Base-by-base conservation (phyloP, 2,888 invertebrate genomes). In the Hypomecis punctinalis region DNA sequence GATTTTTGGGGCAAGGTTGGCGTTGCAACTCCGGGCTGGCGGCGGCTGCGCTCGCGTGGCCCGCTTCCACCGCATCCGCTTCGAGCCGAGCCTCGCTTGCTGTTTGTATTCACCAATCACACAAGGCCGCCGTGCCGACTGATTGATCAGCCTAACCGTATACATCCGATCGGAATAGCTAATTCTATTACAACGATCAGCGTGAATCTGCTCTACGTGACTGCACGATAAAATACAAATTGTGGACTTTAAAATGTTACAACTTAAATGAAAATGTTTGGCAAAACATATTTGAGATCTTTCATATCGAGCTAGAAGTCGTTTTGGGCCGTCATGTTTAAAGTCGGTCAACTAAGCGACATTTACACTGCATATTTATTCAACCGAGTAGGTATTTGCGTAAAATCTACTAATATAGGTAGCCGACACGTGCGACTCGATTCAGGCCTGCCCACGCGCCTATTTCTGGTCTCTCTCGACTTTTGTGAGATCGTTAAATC, bases 1-100 rank as follows among this genome's bases (percentile, higher is more conserved):
- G 86, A 87, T 83, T 91, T 90, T 90, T 84, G 88, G 91, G 84
- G 87, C 92, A 92, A 93, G 92, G 92, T 90, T 90, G 85, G 74
- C 71, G 74, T 84, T 87, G 88, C 88, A 85, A 79, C 47, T 61
- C 76, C 74, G 63, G 63, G 61, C 75, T 68, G 66, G 69, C 61
- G 51, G 55, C 11, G 76, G 51, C 59, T 13, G 71, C 67, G 77
- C 75, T 82, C 75, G 83, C 83, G 83, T 83, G 86, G 79, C 81
- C 82, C 76, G 86, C 85, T 85, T 85, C 83, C 78, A 80, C 82
- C 73, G 82, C 82, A 90, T 91, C 91, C 91, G 91, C 87, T 83
- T 85, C 86, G 84, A 83, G 79, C 80, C 79, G 77, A 33, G 37
- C 76, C 56, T 56, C 46, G 52, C 52, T 8, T n/a, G 43, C 54